Evolutionary conservation across 2,113 vertebrate species (phyloP), one percentile per base, ranked within the genome.

Genomic region (Passer montanus): DNA sequence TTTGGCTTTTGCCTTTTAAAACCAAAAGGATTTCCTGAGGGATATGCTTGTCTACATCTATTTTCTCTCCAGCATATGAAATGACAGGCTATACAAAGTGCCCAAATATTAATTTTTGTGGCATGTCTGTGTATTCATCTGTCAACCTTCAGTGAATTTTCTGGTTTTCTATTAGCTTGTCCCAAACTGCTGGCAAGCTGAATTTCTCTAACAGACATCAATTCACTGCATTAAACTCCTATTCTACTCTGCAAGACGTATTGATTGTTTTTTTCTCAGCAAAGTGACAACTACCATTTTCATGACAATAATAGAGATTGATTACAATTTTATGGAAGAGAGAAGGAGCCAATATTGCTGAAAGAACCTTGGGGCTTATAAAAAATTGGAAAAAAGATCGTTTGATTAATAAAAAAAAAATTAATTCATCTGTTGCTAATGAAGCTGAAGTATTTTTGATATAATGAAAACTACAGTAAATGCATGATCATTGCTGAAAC

Each of bases 261-360:
- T 98, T 98, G 98, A 98, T 98, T 98, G 49, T 90, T 98, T 98
- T 98, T 97, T 91, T 62, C 96, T 95, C 95, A 95, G 97, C 90
- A 77, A 97, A 98, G 95, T 98, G 98, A 97, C 98, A 98, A 98
- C 98, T 98, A 98, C 97, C 94, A 96, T 98, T 98, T 98, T 98
- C 97, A 95, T 98, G 97, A 98, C 96, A 94, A 95, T 98, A 98
- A 98, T 98, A 97, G 98, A 98, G 98, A 98, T 98, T 98, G 97
- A 98, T 98, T 98, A 97, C 72, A 3, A 96, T 97, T 98, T 98
- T 98, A 96, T 96, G 84, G 96, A 97, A 97, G 77, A 90, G 63
- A 94, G 89, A 92, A 87, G 70, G 91, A 95, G 77, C 83, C 46
- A 44, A 96, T 97, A 95, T 95, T 95, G 62, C 86, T 93, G 90